Evolutionary conservation across 2,113 vertebrate genomes (phyloP), one percentile per base, ranked within the genome.

Genomic region (Entelurus aequoreus): DNA sequence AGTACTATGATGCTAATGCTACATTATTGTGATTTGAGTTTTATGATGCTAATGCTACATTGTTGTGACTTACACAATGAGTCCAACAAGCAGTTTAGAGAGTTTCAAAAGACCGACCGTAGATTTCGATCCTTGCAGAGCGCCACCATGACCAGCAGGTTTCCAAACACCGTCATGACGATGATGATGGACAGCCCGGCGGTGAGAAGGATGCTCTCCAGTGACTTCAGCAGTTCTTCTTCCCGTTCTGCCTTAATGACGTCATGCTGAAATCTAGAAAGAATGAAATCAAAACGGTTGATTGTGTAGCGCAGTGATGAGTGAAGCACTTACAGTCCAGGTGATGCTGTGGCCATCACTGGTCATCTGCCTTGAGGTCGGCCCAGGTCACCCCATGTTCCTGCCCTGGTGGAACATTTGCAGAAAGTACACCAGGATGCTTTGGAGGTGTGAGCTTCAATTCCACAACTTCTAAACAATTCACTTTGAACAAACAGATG

Each of bases 131-230:
- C 91, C 69, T 87, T 92, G 80, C 90, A 92, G 47, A 92, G 86
- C 0, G 91, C 91, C 71, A 92, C 91, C 89, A 92, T 92, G 16
- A 92, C 91, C 72, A 92, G 82, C 48, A 92, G 78, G 72, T 92
- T 92, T 4, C 91, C 91, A 42, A 91, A 87, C 42, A 89, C 88
- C 1, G 91, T 92, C 88, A 92, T 86, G 47, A 91, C 70, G 60
- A 92, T 92, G 60, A 92, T 88, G 68, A 87, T 60, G 48, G 84
- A 83, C 64, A 92, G 88, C 65, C 91, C 84, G 61, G 89, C 56
- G 54, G 86, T 79, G 59, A 92, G 87, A 21, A 86, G 21, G 8
- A 87, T 72, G 2, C 72, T 90, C 74, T 89, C 88, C 53, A 86
- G 19, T 2, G 76, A 78, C 60, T 60, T 87, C 44, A 88, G 40